Evolutionary conservation across 2,888 invertebrate species (phyloP).

Genomic region (Globia sparganii): DNA sequence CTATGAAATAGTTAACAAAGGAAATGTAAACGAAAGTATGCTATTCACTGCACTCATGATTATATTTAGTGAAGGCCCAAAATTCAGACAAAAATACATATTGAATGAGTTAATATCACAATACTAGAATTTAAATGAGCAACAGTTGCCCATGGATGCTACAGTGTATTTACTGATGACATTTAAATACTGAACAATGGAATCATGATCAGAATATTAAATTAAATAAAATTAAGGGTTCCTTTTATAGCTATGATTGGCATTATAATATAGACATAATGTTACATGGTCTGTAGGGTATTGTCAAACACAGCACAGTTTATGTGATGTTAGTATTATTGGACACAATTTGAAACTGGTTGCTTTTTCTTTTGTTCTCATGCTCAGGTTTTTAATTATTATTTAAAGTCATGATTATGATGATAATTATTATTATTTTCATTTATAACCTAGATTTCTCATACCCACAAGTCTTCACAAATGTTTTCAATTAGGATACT

Average conservation of each 20-base stretch:
- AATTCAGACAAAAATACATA: not conserved
- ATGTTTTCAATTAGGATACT: not conserved
- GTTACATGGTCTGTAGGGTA: not conserved
- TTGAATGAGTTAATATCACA: slow-evolving; percentile 16
- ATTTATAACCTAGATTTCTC: not conserved
- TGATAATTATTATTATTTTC: too few species aligned
- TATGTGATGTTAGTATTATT: not conserved
- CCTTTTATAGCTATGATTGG: slow-evolving; percentile 29
- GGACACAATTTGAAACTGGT: not conserved
- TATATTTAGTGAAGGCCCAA: slow-evolving; percentile 1
- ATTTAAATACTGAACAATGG: slow-evolving; percentile 51
- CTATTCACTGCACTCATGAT: slow-evolving; percentile 11
- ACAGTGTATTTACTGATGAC: slow-evolving; percentile 44
- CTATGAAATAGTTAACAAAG: slow-evolving; percentile 1
- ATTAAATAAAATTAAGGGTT: slow-evolving; percentile 29
- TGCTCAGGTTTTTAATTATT: not conserved
- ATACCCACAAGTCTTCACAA: not conserved
- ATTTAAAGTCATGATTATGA: not conserved
- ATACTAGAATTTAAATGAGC: slow-evolving; percentile 46
- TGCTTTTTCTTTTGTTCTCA: not conserved
- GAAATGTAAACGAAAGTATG: not conserved
- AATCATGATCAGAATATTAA: slow-evolving; percentile 55
- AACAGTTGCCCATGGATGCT: slow-evolving; percentile 9
- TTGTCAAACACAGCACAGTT: not conserved
- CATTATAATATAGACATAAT: slow-evolving; percentile 26